Conservation (phyloP, 2,113 vertebrate species). For the Silurus asotus region DNA sequence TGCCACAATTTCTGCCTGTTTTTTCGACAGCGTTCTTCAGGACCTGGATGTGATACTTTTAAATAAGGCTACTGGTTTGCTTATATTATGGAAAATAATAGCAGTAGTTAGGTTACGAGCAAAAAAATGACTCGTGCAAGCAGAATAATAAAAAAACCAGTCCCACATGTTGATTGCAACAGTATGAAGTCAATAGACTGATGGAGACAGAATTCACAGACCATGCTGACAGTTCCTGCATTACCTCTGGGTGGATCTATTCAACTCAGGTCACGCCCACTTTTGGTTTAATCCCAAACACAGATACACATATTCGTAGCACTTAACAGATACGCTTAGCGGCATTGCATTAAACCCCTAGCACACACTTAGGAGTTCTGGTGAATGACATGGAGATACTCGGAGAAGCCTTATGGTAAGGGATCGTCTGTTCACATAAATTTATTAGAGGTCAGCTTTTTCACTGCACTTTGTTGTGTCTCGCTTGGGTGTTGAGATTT, state of each 20-base stretch:
- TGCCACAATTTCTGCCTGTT: neutral
- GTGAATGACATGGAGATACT: conserved; percentile 7
- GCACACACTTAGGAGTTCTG: neutral
- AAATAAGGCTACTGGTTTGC: neutral
- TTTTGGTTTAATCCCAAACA: neutral
- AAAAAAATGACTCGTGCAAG: neutral
- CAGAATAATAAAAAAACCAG: no score
- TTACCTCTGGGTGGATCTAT: neutral
- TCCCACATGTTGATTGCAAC: neutral
- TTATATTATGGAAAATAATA: neutral
- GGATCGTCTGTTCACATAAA: neutral
- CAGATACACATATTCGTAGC: neutral
- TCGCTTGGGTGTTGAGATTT: neutral
- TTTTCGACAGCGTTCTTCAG: neutral
- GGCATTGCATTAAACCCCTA: neutral
- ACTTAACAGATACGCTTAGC: neutral
- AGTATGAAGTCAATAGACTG: neutral
- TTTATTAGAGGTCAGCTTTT: neutral
- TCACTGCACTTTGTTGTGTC: neutral
- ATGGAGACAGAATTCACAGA: neutral
- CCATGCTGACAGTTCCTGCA: neutral
- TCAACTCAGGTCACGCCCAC: neutral
- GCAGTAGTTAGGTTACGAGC: neutral
- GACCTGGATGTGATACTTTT: neutral
- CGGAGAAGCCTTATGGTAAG: neutral